Evolutionary conservation across 2,888 invertebrate species (phyloP), one percentile per base, ranked within the genome.

Genomic region (Aporophyla nigra): DNA sequence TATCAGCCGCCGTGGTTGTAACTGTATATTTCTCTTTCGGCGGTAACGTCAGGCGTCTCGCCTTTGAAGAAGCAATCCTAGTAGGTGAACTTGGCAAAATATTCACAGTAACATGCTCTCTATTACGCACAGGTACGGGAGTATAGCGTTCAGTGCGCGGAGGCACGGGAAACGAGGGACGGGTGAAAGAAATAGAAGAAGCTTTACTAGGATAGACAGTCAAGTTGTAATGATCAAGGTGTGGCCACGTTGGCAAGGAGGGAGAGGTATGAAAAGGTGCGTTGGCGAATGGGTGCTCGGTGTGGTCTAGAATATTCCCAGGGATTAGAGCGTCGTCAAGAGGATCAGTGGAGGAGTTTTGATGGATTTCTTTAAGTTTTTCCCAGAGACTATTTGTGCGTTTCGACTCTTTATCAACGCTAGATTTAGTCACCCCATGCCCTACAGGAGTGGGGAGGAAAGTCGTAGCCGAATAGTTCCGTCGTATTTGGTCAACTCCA

Each of bases 381-480:
- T 24, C 1, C 62, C 63, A 54, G n/a, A 54, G 7, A 24, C n/a
- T 16, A 3, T 6, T 46, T 19, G 14, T 46, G 1, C 14, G 19
- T 43, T 27, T 12, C 12, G 24, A 4, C 4, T 19, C 9, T 65
- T 58, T 59, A 10, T 10, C 2, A 40, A 6, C 0, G 7, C 21
- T n/a, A 7, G 10, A 27, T 2, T n/a, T n/a, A 19, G 6, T 21
- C 1, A 0, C 4, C 21, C 40, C 16, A 2, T 16, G 14, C 16
- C 46, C 75, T 21, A 16, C 24, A 5, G 76, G 53, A 12, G 16
- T 54, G 3, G 33, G 33, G 0, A 49, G 3, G 1, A 53, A 53
- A 3, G 51, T 40, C 6, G 1, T 4, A 0, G 14, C 21, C 2
- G n/a, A 0, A 1, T 5, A n/a, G 7, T 51, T 19, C 0, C 2